These are phyloP conservation scores for Anorthoa munda DNA, from an alignment of 2,888 invertebrate species.

Conservation along the genomic window DNA sequence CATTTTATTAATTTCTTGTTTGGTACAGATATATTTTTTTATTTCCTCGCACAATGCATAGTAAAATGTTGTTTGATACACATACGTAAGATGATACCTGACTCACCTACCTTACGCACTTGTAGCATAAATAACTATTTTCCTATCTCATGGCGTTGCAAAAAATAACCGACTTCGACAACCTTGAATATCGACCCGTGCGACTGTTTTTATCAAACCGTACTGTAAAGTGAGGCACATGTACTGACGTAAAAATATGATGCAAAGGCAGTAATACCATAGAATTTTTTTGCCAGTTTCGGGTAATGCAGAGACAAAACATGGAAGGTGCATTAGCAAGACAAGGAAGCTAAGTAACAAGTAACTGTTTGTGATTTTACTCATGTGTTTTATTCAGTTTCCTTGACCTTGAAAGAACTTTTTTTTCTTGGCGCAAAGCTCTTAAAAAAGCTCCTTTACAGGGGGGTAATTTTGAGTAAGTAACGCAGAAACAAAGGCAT, in stretches of 20 bases:
- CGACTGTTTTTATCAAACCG: neutral
- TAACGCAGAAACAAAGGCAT: no score
- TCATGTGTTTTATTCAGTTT: neutral
- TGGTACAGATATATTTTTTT: no score
- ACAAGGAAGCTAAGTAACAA: conserved; percentile 14
- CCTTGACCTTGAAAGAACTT: neutral
- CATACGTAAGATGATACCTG: no score
- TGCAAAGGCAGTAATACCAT: neutral
- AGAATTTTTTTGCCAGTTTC: neutral
- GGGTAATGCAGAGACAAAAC: conserved; percentile 15
- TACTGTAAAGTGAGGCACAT: neutral
- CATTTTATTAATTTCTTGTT: no score
- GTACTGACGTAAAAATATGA: neutral
- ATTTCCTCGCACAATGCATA: no score
- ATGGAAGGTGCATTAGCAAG: conserved; percentile 21
- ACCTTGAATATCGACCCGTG: neutral
- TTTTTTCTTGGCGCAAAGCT: neutral
- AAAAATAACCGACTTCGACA: no score
- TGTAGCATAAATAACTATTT: no score
- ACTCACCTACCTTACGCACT: no score
- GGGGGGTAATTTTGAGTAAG: no score
- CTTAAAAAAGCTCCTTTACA: neutral
- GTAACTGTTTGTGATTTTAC: neutral
- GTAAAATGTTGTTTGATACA: no score
- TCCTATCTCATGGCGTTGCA: no score